These are phyloP conservation scores for Stegodyphus dumicola DNA, from an alignment of 1,140 invertebrate species.

Conservation along the genomic window DNA sequence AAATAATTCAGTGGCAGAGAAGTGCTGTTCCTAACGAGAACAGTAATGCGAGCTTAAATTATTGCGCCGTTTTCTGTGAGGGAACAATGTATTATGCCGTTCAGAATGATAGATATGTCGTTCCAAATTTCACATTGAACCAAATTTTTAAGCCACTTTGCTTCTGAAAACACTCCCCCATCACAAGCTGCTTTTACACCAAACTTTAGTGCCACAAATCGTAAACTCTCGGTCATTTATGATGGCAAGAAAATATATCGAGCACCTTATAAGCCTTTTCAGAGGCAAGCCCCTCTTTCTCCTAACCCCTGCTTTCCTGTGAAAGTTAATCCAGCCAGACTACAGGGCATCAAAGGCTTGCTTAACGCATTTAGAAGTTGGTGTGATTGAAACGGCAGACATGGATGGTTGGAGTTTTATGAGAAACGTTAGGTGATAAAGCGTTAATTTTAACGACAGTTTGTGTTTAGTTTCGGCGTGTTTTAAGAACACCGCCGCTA, in stretches of 20 bases:
- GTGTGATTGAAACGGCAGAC: slow-evolving; percentile 34
- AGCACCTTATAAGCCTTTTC: slow-evolving; percentile 7
- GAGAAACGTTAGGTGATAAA: slow-evolving; percentile 25
- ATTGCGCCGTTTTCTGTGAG: too few species aligned
- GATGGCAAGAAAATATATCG: slow-evolving; percentile 32
- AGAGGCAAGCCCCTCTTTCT: not conserved
- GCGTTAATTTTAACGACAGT: slow-evolving; percentile 32
- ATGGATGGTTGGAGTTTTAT: slow-evolving; percentile 16
- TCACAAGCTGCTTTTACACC: slow-evolving; percentile 51
- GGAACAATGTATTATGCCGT: too few species aligned
- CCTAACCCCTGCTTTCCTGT: too few species aligned
- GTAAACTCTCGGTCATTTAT: slow-evolving; percentile 29
- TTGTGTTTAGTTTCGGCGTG: not conserved
- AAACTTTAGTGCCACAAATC: slow-evolving; percentile 33
- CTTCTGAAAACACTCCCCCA: slow-evolving; percentile 1
- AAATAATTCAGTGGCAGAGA: too few species aligned
- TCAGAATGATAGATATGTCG: too few species aligned
- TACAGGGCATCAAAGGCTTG: slow-evolving; percentile 6
- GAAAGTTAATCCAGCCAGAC: slow-evolving; percentile 36
- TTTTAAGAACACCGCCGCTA: not conserved
- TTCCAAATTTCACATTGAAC: too few species aligned
- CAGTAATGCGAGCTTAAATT: too few species aligned
- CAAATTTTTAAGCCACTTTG: slow-evolving; percentile 10
- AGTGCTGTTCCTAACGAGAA: too few species aligned
- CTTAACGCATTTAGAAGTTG: slow-evolving; percentile 34